Evolutionary conservation across 2,113 vertebrate species (phyloP), one percentile per base, ranked within the genome.

Genomic region (Gymnobelideus leadbeateri): DNA sequence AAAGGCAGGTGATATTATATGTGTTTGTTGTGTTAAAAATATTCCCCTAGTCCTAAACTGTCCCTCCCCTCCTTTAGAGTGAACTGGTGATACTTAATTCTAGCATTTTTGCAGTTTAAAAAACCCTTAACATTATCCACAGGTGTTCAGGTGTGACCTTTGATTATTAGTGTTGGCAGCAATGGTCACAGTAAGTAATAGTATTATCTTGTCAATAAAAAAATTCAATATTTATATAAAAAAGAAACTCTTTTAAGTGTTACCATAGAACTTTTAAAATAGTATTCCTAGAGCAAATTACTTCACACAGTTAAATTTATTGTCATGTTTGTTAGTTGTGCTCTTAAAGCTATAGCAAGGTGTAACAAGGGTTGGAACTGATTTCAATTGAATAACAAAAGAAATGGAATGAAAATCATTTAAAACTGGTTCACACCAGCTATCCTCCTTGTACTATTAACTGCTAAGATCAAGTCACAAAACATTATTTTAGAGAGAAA

Each of bases 401-500:
- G 96, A 97, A 98, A 96, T 89, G 96, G 94, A 98, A 98, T 98
- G 97, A 98, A 98, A 98, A 98, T 98, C 0, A 98, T 97, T 98
- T 98, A 96, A 97, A 98, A 98, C 97, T 98, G 98, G 98, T 99
- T 99, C 98, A 98, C 98, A 99, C 98, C 98, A 98, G 98, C 97
- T 98, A 98, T 99, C 98, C 98, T 98, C 98, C 51, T 57, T 98
- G 98, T 97, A 98, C 99, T 98, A 98, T 98, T 98, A 99, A 98
- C 98, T 98, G 98, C 98, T 98, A 98, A 98, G 98, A 98, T 98
- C 98, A 98, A 98, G 98, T 98, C 99, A 98, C 98, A 98, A 97
- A 98, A 99, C 99, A 98, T 99, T 99, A 98, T 99, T 98, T 98
- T 96, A 91, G 97, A 96, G 98, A 99, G 98, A 99, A 99, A 99